phyloP scores from a whole-genome alignment of 2,888 invertebrate genomes.

The Agriotes lineatus region DNA sequence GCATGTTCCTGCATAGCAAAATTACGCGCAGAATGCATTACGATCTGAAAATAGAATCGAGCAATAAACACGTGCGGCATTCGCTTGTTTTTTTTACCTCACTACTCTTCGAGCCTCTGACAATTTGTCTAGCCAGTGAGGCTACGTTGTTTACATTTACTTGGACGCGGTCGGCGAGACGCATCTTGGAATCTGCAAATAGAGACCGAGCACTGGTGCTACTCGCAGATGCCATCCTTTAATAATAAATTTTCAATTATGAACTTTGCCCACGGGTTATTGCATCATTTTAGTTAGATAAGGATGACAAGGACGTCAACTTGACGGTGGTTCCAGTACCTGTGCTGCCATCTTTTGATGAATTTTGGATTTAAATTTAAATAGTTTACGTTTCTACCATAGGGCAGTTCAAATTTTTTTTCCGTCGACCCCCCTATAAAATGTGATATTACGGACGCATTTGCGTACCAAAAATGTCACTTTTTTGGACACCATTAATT shows the following conservation, averaged over 20 bases:
- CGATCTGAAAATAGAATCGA: conserved; percentile 71
- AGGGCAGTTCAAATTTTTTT: too few species aligned
- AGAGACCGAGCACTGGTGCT: conserved; percentile 89
- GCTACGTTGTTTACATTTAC: conserved; percentile 93
- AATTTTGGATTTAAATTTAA: too few species aligned
- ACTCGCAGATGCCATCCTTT: conserved; percentile 86
- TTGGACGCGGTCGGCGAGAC: conserved; percentile 89
- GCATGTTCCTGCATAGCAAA: conserved; percentile 85
- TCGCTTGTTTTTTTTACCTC: conserved; percentile 73
- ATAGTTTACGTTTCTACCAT: too few species aligned
- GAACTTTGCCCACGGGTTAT: conserved; percentile 11
- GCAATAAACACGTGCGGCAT: not conserved
- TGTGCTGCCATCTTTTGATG: too few species aligned
- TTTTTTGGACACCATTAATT: too few species aligned
- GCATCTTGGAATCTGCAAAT: conserved; percentile 90
- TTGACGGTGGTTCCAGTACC: too few species aligned
- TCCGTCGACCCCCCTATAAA: too few species aligned
- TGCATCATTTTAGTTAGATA: not conserved
- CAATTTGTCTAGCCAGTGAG: conserved; percentile 89
- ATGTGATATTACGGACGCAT: too few species aligned
- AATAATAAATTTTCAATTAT: conserved; percentile 16
- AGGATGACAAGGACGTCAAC: too few species aligned
- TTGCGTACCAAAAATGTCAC: too few species aligned
- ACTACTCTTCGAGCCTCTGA: conserved; percentile 89
- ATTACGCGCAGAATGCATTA: conserved; percentile 86